Evolutionary conservation across 2,888 invertebrate species (phyloP).

Genomic region (Athripsodes cinereus): DNA sequence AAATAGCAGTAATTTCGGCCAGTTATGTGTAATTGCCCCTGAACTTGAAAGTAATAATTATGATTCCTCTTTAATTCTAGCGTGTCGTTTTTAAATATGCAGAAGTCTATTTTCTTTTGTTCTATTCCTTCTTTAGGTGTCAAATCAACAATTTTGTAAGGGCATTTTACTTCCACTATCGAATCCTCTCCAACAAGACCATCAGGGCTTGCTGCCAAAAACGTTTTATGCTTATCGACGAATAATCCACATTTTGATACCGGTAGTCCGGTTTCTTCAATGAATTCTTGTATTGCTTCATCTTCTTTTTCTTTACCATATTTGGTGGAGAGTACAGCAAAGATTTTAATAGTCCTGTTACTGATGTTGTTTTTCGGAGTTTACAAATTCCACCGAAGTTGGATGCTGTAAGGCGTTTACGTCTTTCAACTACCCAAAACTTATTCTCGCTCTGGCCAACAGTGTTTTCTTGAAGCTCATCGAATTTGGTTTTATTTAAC

Average conservation of each 20-base stretch:
- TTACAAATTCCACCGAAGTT: background rate
- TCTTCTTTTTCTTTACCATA: background rate
- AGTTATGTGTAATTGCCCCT: background rate
- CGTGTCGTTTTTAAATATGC: background rate
- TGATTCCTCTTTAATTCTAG: background rate
- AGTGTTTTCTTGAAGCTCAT: background rate
- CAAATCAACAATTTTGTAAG: background rate
- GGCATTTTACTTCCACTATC: background rate
- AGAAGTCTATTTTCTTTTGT: background rate
- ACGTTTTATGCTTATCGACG: background rate
- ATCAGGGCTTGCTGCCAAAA: background rate
- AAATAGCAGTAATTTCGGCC: background rate
- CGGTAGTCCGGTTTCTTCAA: background rate
- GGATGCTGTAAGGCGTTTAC: background rate
- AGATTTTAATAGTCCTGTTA: background rate
- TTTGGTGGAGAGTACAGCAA: background rate
- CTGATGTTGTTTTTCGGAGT: background rate
- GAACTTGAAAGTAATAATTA: background rate
- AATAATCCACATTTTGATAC: background rate
- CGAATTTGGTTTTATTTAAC: background rate
- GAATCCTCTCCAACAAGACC: background rate
- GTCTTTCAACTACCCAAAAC: background rate
- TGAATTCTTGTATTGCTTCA: background rate
- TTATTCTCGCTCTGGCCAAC: background rate
- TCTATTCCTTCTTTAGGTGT: background rate